Base-by-base conservation (phyloP, 2,797 vertebrate species). In the Arnoldichthys spilopterus region DNA sequence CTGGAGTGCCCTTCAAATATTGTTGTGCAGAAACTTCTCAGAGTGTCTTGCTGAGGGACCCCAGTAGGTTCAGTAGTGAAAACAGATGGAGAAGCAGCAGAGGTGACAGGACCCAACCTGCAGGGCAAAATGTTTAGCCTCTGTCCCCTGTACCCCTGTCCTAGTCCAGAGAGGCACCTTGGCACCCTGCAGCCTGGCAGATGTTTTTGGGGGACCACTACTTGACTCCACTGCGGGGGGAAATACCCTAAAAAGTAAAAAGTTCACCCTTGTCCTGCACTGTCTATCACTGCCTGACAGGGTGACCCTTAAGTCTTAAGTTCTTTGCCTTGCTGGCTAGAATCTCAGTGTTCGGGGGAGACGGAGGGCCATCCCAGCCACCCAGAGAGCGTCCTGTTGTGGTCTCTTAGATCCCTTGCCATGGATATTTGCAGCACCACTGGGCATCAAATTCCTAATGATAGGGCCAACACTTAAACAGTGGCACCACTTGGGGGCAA, bases 101-200 rank as follows among this genome's bases (percentile, higher is more conserved):
- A 82, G 83, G 72, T 64, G 22, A 30, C 81, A 85, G 84, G 87
- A 81, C 84, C 85, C 87, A 83, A 90, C 56, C 62, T 2, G 85
- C 84, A 79, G 86, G 87, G 76, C 81, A 64, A 85, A 88, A 91
- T 89, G 87, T 90, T 92, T 85, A 72, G 87, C 87, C 71, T 76
- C 79, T 77, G 72, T 78, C 82, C 85, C 84, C 72, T 82, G 78
- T 37, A 28, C 26, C 86, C 77, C 85, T 69, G 63, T 61, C 77
- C 75, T 15, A 12, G 40, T 70, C 43, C 63, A 87, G 87, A 88
- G 88, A 87, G 84, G 64, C 86, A 88, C 84, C 84, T 63, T 67
- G 87, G 86, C 83, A 80, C 89, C 91, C 91, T 86, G 89, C 89
- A 83, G 92, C 81, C 86, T 75, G 85, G 88, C 93, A 94, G 92